Conservation (phyloP, 2,888 invertebrate species). For the Orchestes rusci region DNA sequence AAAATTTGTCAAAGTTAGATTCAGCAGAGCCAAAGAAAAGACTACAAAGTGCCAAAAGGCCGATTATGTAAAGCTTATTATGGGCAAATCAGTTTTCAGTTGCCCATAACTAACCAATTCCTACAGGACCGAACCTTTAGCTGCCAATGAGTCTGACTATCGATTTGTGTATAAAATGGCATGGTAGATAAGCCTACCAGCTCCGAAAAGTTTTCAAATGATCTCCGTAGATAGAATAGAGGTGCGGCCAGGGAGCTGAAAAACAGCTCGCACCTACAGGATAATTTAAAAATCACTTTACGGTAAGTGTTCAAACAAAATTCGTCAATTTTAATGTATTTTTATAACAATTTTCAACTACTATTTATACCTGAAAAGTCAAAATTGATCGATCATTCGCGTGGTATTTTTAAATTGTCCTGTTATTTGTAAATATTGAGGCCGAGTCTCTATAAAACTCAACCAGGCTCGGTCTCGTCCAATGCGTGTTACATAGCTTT, state of each 20-base stretch:
- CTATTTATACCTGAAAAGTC: constrained; percentile 13
- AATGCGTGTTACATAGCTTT: constrained; percentile 40
- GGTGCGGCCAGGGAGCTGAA: constrained; percentile 41
- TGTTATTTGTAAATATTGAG: constrained; percentile 23
- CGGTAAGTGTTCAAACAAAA: constrained; percentile 10
- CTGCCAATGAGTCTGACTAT: constrained; percentile 39
- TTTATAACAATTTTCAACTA: constrained; percentile 11
- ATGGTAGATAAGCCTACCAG: constrained; percentile 31
- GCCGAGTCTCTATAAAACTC: constrained; percentile 14
- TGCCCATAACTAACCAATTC: too few species aligned
- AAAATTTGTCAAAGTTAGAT: constrained; percentile 36
- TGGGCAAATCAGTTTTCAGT: too few species aligned
- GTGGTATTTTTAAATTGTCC: constrained; percentile 23
- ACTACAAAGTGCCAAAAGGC: constrained; percentile 36
- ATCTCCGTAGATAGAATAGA: constrained; percentile 45
- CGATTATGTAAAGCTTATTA: background rate
- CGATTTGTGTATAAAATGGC: constrained; percentile 31
- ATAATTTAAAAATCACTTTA: constrained; percentile 18
- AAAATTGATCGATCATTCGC: too few species aligned
- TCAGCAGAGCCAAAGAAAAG: constrained; percentile 42
- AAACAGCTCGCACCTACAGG: constrained; percentile 39
- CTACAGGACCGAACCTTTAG: too few species aligned
- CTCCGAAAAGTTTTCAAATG: constrained; percentile 44
- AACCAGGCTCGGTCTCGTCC: constrained; percentile 16
- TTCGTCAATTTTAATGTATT: constrained; percentile 16